These are phyloP conservation scores for Aviceda subcristata DNA, from an alignment of 2,113 vertebrate genomes.

Conservation along the genomic window DNA sequence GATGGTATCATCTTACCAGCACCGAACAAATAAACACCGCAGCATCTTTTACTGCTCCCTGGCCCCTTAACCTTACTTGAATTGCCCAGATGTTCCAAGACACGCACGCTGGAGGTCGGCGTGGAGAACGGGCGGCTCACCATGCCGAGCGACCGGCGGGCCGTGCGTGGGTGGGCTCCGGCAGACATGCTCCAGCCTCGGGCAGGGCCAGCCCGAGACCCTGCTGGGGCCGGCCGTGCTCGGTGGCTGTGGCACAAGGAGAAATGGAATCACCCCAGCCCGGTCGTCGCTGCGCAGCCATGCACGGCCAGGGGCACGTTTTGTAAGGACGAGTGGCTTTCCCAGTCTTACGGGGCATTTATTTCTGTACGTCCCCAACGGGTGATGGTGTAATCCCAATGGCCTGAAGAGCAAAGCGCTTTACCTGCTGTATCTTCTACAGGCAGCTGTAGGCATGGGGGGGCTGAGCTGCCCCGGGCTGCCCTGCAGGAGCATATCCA, in stretches of 20 bases:
- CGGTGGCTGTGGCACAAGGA: accelerated
- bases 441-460: accelerated
- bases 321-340: background rate
- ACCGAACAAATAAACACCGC: background rate
- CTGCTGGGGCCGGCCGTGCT: accelerated
- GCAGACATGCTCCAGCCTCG: background rate
- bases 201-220: background rate
- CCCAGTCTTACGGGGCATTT: accelerated
- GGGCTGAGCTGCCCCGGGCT: background rate
- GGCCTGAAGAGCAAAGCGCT: background rate
- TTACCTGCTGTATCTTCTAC: accelerated
- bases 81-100: accelerated
- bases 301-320: accelerated
- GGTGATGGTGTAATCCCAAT: accelerated
- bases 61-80: background rate
- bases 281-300: accelerated
- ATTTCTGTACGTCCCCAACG: accelerated
- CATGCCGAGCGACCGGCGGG: accelerated
- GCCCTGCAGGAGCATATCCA: accelerated
- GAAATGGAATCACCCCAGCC: accelerated
- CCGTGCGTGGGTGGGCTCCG: accelerated
- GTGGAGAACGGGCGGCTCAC: accelerated
- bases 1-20: background rate
- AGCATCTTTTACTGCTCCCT: background rate
- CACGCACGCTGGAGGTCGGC: accelerated